Evolutionary conservation across 2,888 invertebrate genomes (phyloP), one percentile per base, ranked within the genome.

Genomic region (Papilio gigon): DNA sequence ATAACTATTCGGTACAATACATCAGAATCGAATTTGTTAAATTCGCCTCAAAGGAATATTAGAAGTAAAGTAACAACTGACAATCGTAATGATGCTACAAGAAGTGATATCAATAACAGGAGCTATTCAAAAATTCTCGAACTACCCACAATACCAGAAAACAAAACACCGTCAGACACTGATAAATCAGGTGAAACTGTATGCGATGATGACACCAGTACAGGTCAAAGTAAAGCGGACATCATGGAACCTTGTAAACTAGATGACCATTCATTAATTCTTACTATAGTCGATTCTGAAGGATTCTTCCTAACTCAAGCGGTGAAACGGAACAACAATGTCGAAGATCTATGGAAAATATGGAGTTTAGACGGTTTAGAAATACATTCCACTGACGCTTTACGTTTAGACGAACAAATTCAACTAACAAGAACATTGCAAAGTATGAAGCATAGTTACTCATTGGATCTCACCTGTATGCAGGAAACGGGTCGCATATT

Each of bases 81-180:
- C 11, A 85, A 84, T 9, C 71, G 81, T 17, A 79, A 84, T 0
- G 87, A 88, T 65, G 74, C 79, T 11, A 76, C 76, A 0, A 81
- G 78, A 20, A 84, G 82, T 50, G 88, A 88, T 20, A 22, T 53
- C 8, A 75, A 73, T 11, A 83, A 80, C 42, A 78, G 81, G 71
- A 76, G 76, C 0, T 77, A 78, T 17, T 71, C 76, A 9, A 85
- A 80, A 67, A 79, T 81, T 58, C 73, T 73, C 1, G 89, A 89
- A 68, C 76, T 91, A 4, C 79, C 83, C 61, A 88, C 89, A 0
- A 90, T 91, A 65, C 84, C 83, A 63, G 91, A 91, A 71, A 86
- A 77, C 63, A 88, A 78, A 74, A 82, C 80, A 1, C 71, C 74
- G 6, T 88, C 89, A 1, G 89, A 88, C 44, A 81, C 76, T 0